phyloP scores from a whole-genome alignment of 2,797 vertebrate species.

The Pogoniulus pusillus region DNA sequence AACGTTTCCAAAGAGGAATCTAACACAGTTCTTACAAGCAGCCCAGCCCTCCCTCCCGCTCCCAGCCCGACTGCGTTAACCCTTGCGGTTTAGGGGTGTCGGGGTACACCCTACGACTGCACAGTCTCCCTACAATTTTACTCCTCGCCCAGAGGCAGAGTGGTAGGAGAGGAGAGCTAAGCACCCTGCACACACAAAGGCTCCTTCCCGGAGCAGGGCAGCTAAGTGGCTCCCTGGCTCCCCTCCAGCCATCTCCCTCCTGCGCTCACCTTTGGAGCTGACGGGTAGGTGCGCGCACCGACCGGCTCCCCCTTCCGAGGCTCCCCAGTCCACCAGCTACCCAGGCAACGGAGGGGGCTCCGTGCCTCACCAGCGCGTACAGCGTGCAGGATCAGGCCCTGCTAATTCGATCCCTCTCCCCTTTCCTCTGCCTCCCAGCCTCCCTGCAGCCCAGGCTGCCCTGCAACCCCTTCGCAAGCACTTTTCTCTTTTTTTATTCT shows the following conservation, averaged over 20 bases:
- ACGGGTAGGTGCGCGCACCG: not conserved
- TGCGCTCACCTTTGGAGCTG: not conserved
- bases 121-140: not conserved
- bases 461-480: not conserved
- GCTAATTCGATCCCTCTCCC: not conserved
- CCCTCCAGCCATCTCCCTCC: not conserved
- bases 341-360: not conserved
- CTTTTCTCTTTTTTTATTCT: not conserved
- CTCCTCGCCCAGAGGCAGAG: not conserved
- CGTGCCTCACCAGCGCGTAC: not conserved
- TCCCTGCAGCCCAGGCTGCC: not conserved
- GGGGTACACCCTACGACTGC: not conserved
- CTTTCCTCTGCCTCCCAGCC: not conserved
- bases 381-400: not conserved
- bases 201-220: not conserved
- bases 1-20: conserved; percentile 64
- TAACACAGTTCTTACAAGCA: conserved; percentile 38
- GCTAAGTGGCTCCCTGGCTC: not conserved
- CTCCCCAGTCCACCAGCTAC: not conserved
- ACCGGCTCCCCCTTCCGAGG: not conserved
- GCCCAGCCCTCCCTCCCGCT: conserved; percentile 12
- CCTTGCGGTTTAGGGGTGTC: not conserved
- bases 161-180: not conserved
- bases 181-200: not conserved
- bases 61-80: not conserved